These are phyloP conservation scores for Alfaro cultratus DNA, from an alignment of 2,797 vertebrate genomes.

Conservation along the genomic window DNA sequence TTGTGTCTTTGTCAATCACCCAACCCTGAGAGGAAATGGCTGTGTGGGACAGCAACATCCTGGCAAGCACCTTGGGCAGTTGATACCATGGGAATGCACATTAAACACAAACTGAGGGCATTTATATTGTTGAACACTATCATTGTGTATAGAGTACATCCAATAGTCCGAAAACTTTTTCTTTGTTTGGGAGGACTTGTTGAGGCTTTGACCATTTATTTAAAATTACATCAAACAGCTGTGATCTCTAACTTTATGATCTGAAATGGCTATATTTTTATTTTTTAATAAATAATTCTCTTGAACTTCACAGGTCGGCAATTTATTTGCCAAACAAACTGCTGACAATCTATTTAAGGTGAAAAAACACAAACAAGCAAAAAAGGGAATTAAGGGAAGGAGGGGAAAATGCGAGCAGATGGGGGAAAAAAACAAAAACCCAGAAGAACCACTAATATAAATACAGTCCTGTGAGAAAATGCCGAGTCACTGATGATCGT, in stretches of 20 bases:
- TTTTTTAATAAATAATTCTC: not conserved
- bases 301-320: slow-evolving; percentile 5
- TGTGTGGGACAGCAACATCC: slow-evolving; percentile 69
- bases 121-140: slow-evolving; percentile 45
- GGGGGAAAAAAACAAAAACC: not conserved
- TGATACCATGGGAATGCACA: slow-evolving; percentile 77
- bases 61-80: slow-evolving; percentile 72
- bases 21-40: slow-evolving; percentile 71
- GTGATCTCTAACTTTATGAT: not conserved
- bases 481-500: too few species aligned
- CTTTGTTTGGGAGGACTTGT: slow-evolving; percentile 21
- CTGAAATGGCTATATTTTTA: not conserved
- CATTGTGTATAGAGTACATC: slow-evolving; percentile 41
- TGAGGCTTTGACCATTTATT: slow-evolving; percentile 5
- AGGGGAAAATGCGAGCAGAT: not conserved
- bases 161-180: slow-evolving; percentile 34
- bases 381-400: not conserved
- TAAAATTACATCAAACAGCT: not conserved
- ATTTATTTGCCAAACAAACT: slow-evolving; percentile 10
- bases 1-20: slow-evolving; percentile 78
- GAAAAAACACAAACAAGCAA: not conserved
- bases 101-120: slow-evolving; percentile 54
- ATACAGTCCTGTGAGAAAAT: not conserved
- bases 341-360: slow-evolving; percentile 1
- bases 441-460: not conserved